Conservation (phyloP, 2,888 invertebrate species). For the Sipha maydis region DNA sequence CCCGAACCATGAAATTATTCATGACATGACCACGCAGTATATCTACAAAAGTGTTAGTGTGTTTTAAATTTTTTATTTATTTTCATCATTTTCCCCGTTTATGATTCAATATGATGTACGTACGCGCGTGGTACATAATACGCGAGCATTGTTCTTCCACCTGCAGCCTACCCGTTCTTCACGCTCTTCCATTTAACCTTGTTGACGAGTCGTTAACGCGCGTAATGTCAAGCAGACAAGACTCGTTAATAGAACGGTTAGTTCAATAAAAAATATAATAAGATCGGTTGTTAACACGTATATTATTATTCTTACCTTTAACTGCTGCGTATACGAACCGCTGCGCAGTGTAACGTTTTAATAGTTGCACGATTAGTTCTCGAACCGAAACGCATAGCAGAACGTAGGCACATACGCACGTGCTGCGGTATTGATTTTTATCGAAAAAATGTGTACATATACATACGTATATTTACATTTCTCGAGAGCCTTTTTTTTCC, state of each 20-base stretch:
- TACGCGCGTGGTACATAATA: neutral
- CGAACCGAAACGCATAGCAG: too few species aligned
- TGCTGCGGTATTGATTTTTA: neutral
- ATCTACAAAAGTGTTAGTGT: neutral
- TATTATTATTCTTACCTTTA: too few species aligned
- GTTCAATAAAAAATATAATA: neutral
- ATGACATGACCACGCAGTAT: neutral
- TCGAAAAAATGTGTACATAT: too few species aligned
- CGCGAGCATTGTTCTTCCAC: neutral
- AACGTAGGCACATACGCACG: neutral
- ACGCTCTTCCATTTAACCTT: slow-evolving; percentile 2
- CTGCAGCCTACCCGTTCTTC: neutral
- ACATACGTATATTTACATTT: too few species aligned
- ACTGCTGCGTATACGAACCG: too few species aligned
- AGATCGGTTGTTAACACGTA: too few species aligned
- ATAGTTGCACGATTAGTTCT: too few species aligned
- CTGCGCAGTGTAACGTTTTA: too few species aligned
- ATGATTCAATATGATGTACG: neutral
- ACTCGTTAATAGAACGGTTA: slow-evolving; percentile 3
- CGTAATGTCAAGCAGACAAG: slow-evolving; percentile 7
- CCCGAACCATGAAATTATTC: slow-evolving; percentile 17
- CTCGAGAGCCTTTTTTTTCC: too few species aligned
- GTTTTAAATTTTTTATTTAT: too few species aligned
- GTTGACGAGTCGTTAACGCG: slow-evolving; percentile 20
- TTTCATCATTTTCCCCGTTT: neutral